A percentile compares a stretch with the other conserved stretches of the same genome.
These are phyloP conservation scores for Plagodis dolabraria DNA, from an alignment of 2,888 invertebrate species.

Conservation along the genomic window DNA sequence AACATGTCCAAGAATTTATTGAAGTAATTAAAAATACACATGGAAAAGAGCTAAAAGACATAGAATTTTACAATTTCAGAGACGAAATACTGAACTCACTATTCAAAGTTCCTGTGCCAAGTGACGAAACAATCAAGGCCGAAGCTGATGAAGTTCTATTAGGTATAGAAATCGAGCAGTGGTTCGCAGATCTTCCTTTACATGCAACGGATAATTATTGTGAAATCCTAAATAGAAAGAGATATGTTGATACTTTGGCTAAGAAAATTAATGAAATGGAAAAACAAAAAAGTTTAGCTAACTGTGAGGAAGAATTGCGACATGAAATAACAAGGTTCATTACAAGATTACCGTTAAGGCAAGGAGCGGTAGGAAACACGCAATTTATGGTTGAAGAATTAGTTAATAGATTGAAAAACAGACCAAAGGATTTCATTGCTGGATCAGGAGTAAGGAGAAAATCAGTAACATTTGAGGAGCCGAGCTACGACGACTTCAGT, in stretches of 20 bases:
- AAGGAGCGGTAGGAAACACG: conserved; percentile 42
- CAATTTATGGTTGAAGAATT: conserved; percentile 57
- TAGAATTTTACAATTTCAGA: conserved; percentile 44
- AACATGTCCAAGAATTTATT: conserved; percentile 49
- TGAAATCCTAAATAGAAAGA: conserved; percentile 46
- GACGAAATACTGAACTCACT: conserved; percentile 55
- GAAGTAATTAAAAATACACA: conserved; percentile 50
- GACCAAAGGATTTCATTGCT: conserved; percentile 33
- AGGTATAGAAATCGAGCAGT: conserved; percentile 61
- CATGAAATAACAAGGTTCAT: conserved; percentile 51
- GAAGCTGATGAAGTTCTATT: conserved; percentile 64
- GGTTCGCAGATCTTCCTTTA: conserved; percentile 62
- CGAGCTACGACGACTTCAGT: conserved; percentile 49
- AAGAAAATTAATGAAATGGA: conserved; percentile 57
- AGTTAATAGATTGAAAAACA: conserved; percentile 54
- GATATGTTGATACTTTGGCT: conserved; percentile 52
- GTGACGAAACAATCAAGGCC: conserved; percentile 50
- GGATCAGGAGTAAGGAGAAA: conserved; percentile 29
- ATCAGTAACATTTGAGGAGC: conserved; percentile 45
- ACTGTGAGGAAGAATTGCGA: conserved; percentile 44
- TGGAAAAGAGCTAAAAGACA: conserved; percentile 43
- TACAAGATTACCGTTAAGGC: conserved; percentile 47
- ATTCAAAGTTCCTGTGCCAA: conserved; percentile 59
- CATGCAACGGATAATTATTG: conserved; percentile 35
- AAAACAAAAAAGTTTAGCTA: conserved; percentile 36